A percentile compares a stretch with the other conserved stretches of the same genome.
Evolutionary conservation across 2,888 invertebrate species (phyloP).

Genomic region (Poecilus cupreus): DNA sequence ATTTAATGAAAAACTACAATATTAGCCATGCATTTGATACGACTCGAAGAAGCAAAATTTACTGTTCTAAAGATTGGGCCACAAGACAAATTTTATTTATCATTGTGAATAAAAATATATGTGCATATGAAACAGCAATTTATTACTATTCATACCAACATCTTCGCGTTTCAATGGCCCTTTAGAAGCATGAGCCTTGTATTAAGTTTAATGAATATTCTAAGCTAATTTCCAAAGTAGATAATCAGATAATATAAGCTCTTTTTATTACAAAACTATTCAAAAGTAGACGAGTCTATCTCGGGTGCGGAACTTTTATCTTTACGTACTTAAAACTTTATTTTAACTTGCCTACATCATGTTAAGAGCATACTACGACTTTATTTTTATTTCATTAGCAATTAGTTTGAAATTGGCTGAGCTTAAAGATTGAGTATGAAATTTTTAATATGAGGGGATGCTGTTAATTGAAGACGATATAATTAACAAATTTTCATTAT

Average conservation of each 20-base stretch:
- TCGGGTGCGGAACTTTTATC: background rate
- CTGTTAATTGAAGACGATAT: constrained; percentile 30
- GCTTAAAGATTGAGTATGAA: constrained; percentile 2
- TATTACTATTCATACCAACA: no score
- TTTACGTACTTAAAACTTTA: background rate
- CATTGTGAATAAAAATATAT: no score
- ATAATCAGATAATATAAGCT: background rate
- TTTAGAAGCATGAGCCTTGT: background rate
- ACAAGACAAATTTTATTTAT: no score
- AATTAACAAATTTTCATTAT: constrained; percentile 31
- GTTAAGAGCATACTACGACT: background rate
- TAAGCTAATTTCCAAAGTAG: background rate
- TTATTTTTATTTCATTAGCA: constrained; percentile 38
- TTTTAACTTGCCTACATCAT: constrained; percentile 25
- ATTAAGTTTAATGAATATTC: background rate
- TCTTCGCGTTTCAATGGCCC: no score
- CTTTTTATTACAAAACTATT: background rate
- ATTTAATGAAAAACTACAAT: no score
- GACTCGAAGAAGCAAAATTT: no score
- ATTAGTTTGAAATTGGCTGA: background rate
- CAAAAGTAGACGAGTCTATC: background rate
- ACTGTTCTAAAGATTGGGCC: no score
- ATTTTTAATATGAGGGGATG: constrained; percentile 6
- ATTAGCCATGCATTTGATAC: no score
- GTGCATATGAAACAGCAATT: no score